Evolutionary conservation across 2,797 vertebrate genomes (phyloP).

Genomic region (Halcyon badia): DNA sequence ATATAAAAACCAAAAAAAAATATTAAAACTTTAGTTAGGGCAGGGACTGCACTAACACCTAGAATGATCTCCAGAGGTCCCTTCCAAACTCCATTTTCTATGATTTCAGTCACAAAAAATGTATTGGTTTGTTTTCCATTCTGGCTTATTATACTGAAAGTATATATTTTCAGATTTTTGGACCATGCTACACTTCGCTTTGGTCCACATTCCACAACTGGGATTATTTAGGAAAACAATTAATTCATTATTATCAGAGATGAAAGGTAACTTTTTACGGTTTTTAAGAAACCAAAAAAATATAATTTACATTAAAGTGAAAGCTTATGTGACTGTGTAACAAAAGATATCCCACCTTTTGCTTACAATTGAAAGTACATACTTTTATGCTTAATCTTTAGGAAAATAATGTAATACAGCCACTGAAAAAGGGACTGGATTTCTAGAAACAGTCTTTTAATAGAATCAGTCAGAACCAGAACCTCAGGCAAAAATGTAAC

Average conservation of each 20-base stretch:
- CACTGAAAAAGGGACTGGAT: neutral
- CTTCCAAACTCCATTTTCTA: neutral
- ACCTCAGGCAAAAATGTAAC: neutral
- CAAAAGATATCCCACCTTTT: neutral
- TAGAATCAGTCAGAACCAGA: neutral
- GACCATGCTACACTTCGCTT: neutral
- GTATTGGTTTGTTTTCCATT: neutral
- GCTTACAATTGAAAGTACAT: neutral
- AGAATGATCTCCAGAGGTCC: neutral
- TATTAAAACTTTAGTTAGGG: neutral
- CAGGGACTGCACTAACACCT: neutral
- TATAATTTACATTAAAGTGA: neutral
- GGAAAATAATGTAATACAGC: neutral
- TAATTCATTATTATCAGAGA: neutral
- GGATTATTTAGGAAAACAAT: neutral
- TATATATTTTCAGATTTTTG: neutral
- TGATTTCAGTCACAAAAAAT: neutral
- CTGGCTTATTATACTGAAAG: neutral
- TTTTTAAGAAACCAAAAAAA: neutral
- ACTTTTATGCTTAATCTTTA: neutral
- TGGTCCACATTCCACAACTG: neutral
- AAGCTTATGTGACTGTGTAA: neutral
- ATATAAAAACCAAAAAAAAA: neutral
- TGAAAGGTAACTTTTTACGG: rapidly evolving
- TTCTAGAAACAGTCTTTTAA: neutral